phyloP scores from a whole-genome alignment of 2,113 vertebrate species.

The Phylloscopus trochiloides region DNA sequence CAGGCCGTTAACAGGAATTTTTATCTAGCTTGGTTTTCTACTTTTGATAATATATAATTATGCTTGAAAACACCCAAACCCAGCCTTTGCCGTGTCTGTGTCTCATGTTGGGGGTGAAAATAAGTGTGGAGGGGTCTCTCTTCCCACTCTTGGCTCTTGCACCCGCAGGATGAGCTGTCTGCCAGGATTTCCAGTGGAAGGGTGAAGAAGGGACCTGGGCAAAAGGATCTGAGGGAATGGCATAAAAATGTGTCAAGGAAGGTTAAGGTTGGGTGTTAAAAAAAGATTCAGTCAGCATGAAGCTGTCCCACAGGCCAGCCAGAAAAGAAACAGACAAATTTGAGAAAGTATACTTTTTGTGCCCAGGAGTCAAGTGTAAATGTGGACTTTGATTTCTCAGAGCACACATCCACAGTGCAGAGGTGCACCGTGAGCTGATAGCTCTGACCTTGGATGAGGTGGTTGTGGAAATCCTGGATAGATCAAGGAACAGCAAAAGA shows the following conservation, averaged over 20 bases:
- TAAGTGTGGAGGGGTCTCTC: neutral
- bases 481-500: neutral
- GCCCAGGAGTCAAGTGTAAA: neutral
- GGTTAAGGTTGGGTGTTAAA: neutral
- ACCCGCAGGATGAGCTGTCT: neutral
- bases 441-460: neutral
- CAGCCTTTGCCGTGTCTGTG: neutral
- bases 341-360: neutral
- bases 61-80: neutral
- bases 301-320: neutral
- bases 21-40: neutral
- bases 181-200: accelerated
- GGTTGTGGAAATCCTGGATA: neutral
- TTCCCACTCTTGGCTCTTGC: neutral
- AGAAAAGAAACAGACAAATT: neutral
- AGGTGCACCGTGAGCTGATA: neutral
- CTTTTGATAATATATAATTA: neutral
- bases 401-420: neutral
- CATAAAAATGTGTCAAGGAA: neutral
- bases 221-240: neutral
- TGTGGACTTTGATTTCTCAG: neutral
- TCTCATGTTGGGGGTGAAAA: neutral
- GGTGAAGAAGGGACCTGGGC: neutral
- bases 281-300: neutral
- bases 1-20: accelerated